Evolutionary conservation across 2,797 vertebrate species (phyloP), one percentile per base, ranked within the genome.

Genomic region (Catostomus latipinnis): DNA sequence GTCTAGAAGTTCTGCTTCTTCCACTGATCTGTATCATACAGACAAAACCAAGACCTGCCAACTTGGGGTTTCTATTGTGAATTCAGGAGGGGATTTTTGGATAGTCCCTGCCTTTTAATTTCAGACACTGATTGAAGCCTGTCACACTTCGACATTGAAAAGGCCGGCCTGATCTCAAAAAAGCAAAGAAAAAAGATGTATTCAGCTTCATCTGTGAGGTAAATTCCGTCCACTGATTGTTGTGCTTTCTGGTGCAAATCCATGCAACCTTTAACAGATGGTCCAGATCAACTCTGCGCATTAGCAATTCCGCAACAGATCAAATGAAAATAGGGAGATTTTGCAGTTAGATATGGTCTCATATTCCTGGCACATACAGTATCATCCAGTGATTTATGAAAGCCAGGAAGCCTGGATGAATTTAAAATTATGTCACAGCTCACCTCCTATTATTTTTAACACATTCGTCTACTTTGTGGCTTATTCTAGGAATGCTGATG

Each of bases 101-200:
- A 65, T 65, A 65, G 69, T 72, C 77, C 69, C 69, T 57, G 57
- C 54, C 60, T 58, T 49, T 70, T 66, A 70, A 80, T 73, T 80
- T 73, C 77, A 80, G 69, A 80, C 77, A 66, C 69, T 50, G 68
- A 80, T 67, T 80, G 69, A 80, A 73, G 69, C 53, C 61, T 16
- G 62, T 7, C 6, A 8, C 62, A 65, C 45, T 34, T 71, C 13
- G 43, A 22, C 52, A 63, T 72, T 72, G 68, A 57, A 48, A 66
- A 73, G 34, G 2, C 34, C 3, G 52, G 50, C 43, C 54, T 57
- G 77, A 80, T 80, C 69, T 53, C 4, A 16, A 8, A 43, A 18
- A 78, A 49, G 45, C 22, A 22, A 34, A 34, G 0, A 34, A 34
- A 34, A 34, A 34, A 34, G 34, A 66, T 66, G 12, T 4, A 4